Evolutionary conservation across 2,113 vertebrate species (phyloP).

Genomic region (Ancistrus triradiatus): DNA sequence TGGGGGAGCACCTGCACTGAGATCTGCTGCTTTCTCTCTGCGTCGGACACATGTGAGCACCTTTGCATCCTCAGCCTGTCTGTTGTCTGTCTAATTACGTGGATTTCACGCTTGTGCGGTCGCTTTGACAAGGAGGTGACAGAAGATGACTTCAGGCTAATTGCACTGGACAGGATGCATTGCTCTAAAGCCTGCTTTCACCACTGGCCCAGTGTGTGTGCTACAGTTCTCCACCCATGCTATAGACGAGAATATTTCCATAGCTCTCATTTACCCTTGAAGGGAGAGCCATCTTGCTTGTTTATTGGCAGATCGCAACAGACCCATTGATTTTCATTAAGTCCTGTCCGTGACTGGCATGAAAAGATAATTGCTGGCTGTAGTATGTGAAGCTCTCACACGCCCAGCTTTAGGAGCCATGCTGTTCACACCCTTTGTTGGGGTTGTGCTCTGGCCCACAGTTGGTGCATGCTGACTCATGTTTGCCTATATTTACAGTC

Average conservation of each 20-base stretch:
- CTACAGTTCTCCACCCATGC: not conserved
- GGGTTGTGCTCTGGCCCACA: constrained; percentile 6
- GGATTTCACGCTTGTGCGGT: constrained; percentile 42
- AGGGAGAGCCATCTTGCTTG: constrained; percentile 36
- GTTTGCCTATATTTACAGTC: too few species aligned
- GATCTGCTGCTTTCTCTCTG: not conserved
- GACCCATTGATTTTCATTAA: constrained; percentile 51
- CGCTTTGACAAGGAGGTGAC: constrained; percentile 46
- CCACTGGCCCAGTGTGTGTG: constrained; percentile 14
- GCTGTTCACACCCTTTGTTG: constrained; percentile 14
- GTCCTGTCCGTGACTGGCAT: constrained; percentile 43
- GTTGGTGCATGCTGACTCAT: constrained; percentile 5
- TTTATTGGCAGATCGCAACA: constrained; percentile 41
- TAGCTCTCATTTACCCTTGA: constrained; percentile 58
- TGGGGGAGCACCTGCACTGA: not conserved
- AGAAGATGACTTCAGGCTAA: constrained; percentile 40
- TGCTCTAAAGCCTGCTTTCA: constrained; percentile 7
- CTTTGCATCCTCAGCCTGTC: constrained; percentile 33
- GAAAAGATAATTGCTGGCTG: constrained; percentile 22
- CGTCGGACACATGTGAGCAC: constrained; percentile 22
- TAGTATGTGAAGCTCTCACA: constrained; percentile 1
- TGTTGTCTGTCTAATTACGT: constrained; percentile 45
- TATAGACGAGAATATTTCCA: constrained; percentile 44
- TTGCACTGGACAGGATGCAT: constrained; percentile 26
- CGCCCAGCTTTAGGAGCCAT: constrained; percentile 13